These are phyloP conservation scores for Bathynomus jamesi DNA, from an alignment of 1,140 invertebrate species.

Conservation along the genomic window DNA sequence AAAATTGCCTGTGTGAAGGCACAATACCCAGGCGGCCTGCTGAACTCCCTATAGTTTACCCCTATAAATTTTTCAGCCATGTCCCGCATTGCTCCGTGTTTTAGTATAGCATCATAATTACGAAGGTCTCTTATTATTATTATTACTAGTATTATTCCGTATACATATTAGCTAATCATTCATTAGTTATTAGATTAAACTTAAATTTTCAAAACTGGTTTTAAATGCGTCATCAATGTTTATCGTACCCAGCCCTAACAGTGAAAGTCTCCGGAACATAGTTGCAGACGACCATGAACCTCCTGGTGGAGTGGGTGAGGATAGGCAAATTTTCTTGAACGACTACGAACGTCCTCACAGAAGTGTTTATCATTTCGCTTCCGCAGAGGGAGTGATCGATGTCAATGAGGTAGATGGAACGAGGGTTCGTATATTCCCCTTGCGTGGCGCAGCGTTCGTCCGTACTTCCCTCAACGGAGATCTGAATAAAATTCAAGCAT, in stretches of 20 bases:
- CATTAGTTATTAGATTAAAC: background rate
- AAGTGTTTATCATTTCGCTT: constrained; percentile 62
- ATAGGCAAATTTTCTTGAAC: constrained; percentile 72
- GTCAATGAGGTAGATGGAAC: constrained; percentile 60
- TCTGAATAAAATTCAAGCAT: constrained; percentile 5
- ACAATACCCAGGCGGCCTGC: no score
- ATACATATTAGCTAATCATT: background rate
- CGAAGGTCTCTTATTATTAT: no score
- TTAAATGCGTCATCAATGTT: no score
- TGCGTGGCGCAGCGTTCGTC: constrained; percentile 41
- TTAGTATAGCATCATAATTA: no score
- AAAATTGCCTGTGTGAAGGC: no score
- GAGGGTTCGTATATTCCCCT: constrained; percentile 52
- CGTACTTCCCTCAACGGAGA: constrained; percentile 54
- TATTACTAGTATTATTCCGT: no score
- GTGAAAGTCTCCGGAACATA: constrained; percentile 70
- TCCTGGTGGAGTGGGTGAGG: constrained; percentile 65
- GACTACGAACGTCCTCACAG: constrained; percentile 62
- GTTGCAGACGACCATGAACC: constrained; percentile 67
- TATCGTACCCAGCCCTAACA: constrained; percentile 60
- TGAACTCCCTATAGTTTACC: no score
- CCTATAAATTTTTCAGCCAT: no score
- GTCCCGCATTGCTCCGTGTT: no score
- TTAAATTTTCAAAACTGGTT: background rate
- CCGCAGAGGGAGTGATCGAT: constrained; percentile 66